phyloP scores from a whole-genome alignment of 1,140 invertebrate genomes.

The Aphelinus certus region DNA sequence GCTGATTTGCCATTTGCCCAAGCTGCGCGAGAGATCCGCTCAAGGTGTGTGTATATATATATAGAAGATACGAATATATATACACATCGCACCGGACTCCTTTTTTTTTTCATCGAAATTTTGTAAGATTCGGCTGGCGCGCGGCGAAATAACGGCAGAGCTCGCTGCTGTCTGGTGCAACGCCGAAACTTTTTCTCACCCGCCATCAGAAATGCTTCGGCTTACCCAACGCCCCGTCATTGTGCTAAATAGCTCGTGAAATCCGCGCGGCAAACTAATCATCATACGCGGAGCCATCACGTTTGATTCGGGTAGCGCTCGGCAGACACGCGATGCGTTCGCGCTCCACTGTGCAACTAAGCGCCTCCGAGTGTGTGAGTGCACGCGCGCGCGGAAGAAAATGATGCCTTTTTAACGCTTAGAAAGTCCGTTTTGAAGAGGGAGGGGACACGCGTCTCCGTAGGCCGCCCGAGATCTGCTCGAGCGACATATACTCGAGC shows the following conservation, averaged over 20 bases:
- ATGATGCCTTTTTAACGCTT: too few relatives aligned
- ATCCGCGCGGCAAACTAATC: slow-evolving; percentile 5
- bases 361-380: background rate
- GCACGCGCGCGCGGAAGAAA: background rate
- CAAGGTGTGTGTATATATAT: background rate
- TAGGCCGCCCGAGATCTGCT: too few relatives aligned
- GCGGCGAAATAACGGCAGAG: background rate
- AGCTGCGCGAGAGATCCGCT: background rate
- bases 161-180: slow-evolving; percentile 6
- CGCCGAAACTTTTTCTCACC: slow-evolving; percentile 28
- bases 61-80: background rate
- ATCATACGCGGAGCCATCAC: slow-evolving; percentile 10
- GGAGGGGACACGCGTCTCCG: too few relatives aligned
- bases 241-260: slow-evolving; percentile 26
- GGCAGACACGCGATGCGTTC: background rate
- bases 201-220: background rate
- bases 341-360: too few relatives aligned
- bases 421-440: too few relatives aligned
- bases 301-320: background rate
- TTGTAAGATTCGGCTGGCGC: background rate
- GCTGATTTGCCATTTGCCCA: background rate
- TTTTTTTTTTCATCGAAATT: slow-evolving; percentile 28
- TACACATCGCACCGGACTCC: background rate
- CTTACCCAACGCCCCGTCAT: slow-evolving; percentile 13
- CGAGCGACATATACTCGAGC: too few relatives aligned